phyloP scores from a whole-genome alignment of 2,888 invertebrate genomes.

The Notocelia uddmanniana region DNA sequence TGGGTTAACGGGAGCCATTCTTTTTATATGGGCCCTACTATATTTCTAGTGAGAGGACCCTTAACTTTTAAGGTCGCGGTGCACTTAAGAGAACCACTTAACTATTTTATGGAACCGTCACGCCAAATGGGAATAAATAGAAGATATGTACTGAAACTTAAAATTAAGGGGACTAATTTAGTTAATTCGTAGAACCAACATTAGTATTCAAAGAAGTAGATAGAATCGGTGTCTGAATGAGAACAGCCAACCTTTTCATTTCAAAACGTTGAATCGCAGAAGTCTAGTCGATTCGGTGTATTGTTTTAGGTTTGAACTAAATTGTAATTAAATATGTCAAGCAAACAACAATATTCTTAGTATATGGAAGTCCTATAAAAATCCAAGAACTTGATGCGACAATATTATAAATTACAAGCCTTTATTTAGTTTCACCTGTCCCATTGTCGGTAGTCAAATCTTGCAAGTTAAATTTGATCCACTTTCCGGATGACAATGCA shows the following conservation, averaged over 20 bases:
- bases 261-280: not conserved
- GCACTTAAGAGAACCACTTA: constrained; percentile 2
- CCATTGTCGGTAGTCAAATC: too few species aligned
- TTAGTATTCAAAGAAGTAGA: not conserved
- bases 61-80: constrained; percentile 13
- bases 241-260: not conserved
- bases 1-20: constrained; percentile 25
- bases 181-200: not conserved
- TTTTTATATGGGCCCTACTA: constrained; percentile 25
- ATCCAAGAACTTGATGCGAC: too few species aligned
- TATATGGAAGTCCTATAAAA: too few species aligned
- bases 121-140: not conserved
- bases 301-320: too few species aligned
- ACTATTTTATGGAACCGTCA: not conserved
- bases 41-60: constrained; percentile 2
- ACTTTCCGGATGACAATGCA: too few species aligned
- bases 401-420: too few species aligned
- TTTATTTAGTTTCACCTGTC: too few species aligned
- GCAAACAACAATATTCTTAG: too few species aligned
- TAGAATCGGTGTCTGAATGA: not conserved
- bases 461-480: too few species aligned
- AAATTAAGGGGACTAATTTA: not conserved
- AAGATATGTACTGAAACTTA: not conserved
- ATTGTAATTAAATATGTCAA: too few species aligned
- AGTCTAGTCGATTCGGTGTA: too few species aligned